These are phyloP conservation scores for Dolichoris vasculosae DNA, from an alignment of 1,140 invertebrate genomes.

Conservation along the genomic window DNA sequence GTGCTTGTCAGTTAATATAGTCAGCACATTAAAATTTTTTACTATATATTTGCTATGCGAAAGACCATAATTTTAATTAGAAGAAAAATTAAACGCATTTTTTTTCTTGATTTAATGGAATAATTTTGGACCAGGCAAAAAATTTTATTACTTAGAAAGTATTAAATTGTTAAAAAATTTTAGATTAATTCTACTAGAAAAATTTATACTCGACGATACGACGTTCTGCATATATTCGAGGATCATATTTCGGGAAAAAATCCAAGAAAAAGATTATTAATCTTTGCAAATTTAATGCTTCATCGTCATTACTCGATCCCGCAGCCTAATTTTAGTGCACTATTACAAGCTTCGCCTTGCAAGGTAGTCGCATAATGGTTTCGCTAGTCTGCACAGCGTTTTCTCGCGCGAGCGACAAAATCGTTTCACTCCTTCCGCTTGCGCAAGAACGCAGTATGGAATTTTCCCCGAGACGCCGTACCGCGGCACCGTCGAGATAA, in stretches of 20 bases:
- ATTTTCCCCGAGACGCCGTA: slow-evolving; percentile 17
- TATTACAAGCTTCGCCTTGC: slow-evolving; percentile 34
- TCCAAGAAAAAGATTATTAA: slow-evolving; percentile 57
- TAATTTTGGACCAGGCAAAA: too few relatives aligned
- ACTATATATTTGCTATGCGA: background rate
- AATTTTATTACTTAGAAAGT: too few relatives aligned
- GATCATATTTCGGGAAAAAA: background rate
- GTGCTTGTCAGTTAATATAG: background rate
- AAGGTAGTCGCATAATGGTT: slow-evolving; percentile 58
- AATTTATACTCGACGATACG: background rate
- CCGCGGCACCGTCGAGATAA: slow-evolving; percentile 32
- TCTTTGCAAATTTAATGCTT: slow-evolving; percentile 65
- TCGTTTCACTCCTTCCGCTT: slow-evolving; percentile 31
- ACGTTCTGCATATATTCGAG: background rate
- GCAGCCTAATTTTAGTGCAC: slow-evolving; percentile 64
- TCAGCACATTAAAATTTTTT: background rate
- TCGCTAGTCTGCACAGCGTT: slow-evolving; percentile 26
- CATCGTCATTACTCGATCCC: slow-evolving; percentile 6
- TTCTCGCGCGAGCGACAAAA: slow-evolving; percentile 50
- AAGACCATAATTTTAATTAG: background rate
- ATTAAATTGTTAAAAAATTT: background rate
- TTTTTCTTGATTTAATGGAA: too few relatives aligned
- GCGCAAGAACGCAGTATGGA: slow-evolving; percentile 18
- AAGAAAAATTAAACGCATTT: background rate
- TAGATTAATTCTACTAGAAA: background rate